These are phyloP conservation scores for Actenoides lindsayi DNA, from an alignment of 2,113 vertebrate genomes.

Conservation along the genomic window DNA sequence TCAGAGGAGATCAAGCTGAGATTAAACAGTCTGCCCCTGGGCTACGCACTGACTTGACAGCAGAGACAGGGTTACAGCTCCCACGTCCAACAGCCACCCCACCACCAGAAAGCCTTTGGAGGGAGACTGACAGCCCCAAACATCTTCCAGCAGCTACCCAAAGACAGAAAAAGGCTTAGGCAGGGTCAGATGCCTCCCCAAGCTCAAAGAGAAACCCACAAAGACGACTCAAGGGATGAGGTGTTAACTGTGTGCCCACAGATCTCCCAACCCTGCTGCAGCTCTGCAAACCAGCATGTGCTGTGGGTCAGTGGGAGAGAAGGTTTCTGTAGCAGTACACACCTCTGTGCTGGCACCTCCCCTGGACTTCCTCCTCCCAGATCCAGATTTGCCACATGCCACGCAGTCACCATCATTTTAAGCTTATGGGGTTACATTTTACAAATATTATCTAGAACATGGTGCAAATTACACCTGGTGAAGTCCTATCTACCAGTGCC, in stretches of 20 bases:
- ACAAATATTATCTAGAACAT: rapidly evolving
- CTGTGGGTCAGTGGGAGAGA: background rate
- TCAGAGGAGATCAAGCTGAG: background rate
- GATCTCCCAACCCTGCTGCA: background rate
- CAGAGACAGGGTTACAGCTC: background rate
- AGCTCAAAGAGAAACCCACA: background rate
- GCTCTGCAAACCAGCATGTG: background rate
- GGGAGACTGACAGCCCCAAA: background rate
- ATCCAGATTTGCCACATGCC: background rate
- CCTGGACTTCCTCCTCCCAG: background rate
- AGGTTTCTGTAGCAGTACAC: background rate
- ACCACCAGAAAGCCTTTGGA: background rate
- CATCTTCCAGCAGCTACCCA: background rate
- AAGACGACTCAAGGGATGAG: background rate
- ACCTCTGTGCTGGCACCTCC: background rate
- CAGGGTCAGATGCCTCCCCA: background rate
- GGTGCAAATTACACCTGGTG: background rate
- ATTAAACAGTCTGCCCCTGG: background rate
- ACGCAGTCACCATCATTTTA: background rate
- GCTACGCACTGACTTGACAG: background rate
- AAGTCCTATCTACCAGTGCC: rapidly evolving
- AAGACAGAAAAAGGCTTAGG: background rate
- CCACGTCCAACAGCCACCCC: background rate
- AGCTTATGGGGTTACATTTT: rapidly evolving
- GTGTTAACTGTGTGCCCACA: background rate